These are phyloP conservation scores for Heliangelus exortis DNA, from an alignment of 2,797 vertebrate species.

Conservation along the genomic window DNA sequence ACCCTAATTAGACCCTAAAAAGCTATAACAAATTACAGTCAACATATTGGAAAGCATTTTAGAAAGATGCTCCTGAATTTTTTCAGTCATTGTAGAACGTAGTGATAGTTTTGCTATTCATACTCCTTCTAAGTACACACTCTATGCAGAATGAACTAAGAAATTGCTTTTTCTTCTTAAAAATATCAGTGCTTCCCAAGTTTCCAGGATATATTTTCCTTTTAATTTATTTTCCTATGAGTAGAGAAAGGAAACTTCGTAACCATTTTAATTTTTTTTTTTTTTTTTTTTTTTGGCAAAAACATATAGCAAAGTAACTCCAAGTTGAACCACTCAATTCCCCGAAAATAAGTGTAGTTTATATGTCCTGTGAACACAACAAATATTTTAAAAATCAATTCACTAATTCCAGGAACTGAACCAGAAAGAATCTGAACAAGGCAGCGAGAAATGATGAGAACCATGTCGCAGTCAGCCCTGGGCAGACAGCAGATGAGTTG, in stretches of 20 bases:
- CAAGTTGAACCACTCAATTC: neutral
- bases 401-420: neutral
- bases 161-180: neutral
- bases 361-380: neutral
- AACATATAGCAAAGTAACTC: fast-evolving
- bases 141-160: neutral
- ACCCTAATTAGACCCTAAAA: neutral
- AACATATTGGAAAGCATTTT: neutral
- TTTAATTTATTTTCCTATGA: neutral
- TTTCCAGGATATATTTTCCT: neutral
- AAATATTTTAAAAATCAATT: neutral
- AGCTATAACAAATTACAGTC: neutral
- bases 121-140: neutral
- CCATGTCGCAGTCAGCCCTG: neutral
- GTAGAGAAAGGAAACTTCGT: neutral
- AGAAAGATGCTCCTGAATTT: neutral
- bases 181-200: neutral
- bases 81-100: neutral
- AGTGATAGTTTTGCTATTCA: neutral
- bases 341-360: neutral
- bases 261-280: neutral
- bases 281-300: conserved; percentile 4
- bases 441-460: neutral
- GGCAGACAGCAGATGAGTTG: neutral
- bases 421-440: neutral